Base-by-base conservation (phyloP, 64 coral and sea anemone genomes). In the Catalaphyllia jardinei region DNA sequence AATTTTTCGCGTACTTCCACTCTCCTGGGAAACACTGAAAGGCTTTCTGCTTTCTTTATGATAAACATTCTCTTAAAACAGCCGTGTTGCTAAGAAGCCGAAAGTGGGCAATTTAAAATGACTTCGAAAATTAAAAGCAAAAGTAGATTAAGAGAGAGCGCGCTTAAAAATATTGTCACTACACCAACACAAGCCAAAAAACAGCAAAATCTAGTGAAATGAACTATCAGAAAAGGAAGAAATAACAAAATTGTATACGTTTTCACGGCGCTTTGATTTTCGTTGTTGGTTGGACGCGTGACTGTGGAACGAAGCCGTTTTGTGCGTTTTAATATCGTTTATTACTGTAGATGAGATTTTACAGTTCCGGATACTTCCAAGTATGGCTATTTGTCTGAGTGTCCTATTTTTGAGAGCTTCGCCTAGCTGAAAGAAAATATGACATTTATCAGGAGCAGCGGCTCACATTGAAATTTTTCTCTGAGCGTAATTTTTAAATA, bases 21-120 rank as follows among this genome's bases (percentile, higher is more conserved):
- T 85, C 81, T 64, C 81, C 24, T 22, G 81, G 81, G 81, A 85
- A 85, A 85, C 62, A 13, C n/a, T 62, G 16, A 65, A 60, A 63
- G 25, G 60, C 61, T 42, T 64, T 62, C 29, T 50, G 60, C 31
- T 71, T 52, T 67, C 81, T 85, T 85, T 71, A 67, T 2, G 19
- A 65, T 13, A 17, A 71, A 71, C 81, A 71, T 85, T 85, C 81
- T 71, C 30, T 85, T 67, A 0, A 8, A 51, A 71, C 42, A 52
- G 10, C 1, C 24, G 24, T 50, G 81, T 85, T 85, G 81, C 81
- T 85, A 18, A 31, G 63, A 15, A 85, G 38, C 81, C 22, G 22
- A 69, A 71, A 85, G 24, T 15, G 20, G 18, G 51, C 19, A 20
- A 85, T 24, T 14, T 50, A 17, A 63, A 17, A 50, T 22, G 42